These are phyloP conservation scores for Caenorhabditis sp. DNA, from an alignment of 2,888 invertebrate genomes.

Conservation along the genomic window DNA sequence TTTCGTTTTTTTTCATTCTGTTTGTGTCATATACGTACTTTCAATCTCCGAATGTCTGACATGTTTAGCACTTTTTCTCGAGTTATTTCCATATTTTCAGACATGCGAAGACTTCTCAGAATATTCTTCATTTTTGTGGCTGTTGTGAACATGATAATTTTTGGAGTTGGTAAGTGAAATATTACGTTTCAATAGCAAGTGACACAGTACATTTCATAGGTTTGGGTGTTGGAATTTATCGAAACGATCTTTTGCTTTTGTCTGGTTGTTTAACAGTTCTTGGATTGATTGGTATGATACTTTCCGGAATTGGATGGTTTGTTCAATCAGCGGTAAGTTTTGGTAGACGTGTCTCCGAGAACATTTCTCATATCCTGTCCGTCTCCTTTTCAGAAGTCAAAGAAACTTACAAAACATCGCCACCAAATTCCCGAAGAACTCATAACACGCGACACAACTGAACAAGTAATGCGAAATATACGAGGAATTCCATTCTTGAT, in stretches of 20 bases:
- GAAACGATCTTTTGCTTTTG: conserved; percentile 44
- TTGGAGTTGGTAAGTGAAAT: conserved; percentile 37
- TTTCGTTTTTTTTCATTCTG: background rate
- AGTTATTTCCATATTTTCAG: background rate
- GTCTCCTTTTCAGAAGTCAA: conserved; percentile 21
- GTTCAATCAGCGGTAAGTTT: conserved; percentile 45
- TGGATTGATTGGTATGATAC: conserved; percentile 53
- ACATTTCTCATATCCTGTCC: background rate
- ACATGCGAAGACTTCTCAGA: conserved; percentile 33
- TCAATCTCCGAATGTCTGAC: background rate
- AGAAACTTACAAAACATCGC: conserved; percentile 26
- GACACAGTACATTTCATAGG: conserved; percentile 17
- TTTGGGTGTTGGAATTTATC: conserved; percentile 45
- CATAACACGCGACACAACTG: conserved; percentile 59
- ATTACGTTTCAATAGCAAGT: background rate
- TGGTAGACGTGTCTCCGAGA: background rate
- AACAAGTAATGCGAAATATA: conserved; percentile 64
- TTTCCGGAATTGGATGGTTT: conserved; percentile 51
- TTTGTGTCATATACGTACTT: background rate
- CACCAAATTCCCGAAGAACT: conserved; percentile 38
- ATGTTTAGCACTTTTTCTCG: background rate
- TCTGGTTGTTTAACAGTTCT: conserved; percentile 43
- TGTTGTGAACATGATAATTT: conserved; percentile 35
- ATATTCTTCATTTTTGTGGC: conserved; percentile 31
- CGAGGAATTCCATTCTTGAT: conserved; percentile 67